phyloP scores from a whole-genome alignment of 2,888 invertebrate species.

The Julus scanicus region DNA sequence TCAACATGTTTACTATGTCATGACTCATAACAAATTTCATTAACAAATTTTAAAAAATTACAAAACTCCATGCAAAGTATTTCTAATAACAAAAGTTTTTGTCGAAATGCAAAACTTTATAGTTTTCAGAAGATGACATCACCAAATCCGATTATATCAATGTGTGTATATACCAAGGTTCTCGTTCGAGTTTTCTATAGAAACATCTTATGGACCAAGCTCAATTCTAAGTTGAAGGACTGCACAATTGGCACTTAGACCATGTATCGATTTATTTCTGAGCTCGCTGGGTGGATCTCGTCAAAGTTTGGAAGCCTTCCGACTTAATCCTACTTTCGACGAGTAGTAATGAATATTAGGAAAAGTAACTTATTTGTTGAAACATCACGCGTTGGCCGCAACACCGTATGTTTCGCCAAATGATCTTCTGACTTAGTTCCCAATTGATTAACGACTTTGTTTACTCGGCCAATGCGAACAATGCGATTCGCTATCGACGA shows the following conservation, averaged over 20 bases:
- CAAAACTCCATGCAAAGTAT: too few relatives aligned
- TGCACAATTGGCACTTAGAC: background rate
- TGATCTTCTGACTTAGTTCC: conserved; percentile 49
- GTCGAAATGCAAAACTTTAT: background rate
- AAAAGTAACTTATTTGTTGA: conserved; percentile 51
- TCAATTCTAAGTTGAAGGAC: background rate
- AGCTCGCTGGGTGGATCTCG: background rate
- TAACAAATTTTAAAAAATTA: too few relatives aligned
- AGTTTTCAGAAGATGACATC: background rate
- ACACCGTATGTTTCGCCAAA: conserved; percentile 37
- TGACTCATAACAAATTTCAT: too few relatives aligned
- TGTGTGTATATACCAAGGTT: background rate
- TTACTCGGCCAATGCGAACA: conserved; percentile 41
- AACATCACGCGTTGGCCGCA: conserved; percentile 50
- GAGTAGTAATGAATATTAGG: conserved; percentile 48
- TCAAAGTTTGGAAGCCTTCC: conserved; percentile 30
- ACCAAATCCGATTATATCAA: background rate
- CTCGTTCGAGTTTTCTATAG: background rate
- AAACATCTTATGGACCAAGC: background rate
- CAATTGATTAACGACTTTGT: conserved; percentile 46
- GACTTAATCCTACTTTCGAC: conserved; percentile 37
- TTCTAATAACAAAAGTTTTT: background rate
- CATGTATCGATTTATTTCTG: conserved; percentile 6
- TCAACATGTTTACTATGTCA: too few relatives aligned
- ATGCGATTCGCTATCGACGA: conserved; percentile 45